Conservation (phyloP, 2,797 vertebrate species). For the Catharus ustulatus region DNA sequence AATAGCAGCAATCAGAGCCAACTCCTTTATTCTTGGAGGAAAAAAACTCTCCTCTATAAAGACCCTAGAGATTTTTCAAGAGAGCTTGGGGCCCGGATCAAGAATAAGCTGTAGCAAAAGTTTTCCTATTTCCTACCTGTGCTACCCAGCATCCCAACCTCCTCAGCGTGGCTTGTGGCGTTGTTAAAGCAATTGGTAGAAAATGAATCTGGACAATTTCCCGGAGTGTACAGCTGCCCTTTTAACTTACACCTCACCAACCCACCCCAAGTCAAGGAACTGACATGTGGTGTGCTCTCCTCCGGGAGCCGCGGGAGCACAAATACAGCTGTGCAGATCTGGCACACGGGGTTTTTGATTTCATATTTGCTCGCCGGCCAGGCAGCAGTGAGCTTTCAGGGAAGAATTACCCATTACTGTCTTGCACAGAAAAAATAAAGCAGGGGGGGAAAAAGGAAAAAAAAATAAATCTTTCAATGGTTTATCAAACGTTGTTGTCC, state of each 20-base stretch:
- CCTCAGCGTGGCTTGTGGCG: background rate
- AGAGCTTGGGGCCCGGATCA: background rate
- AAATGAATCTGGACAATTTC: slow-evolving; percentile 45
- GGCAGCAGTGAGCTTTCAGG: slow-evolving; percentile 26
- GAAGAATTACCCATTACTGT: background rate
- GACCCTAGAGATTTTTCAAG: slow-evolving; percentile 34
- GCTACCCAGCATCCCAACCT: background rate
- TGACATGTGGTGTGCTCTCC: slow-evolving; percentile 10
- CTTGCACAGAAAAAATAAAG: background rate
- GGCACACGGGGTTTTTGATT: slow-evolving; percentile 41
- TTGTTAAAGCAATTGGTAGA: slow-evolving; percentile 38
- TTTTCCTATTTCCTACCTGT: slow-evolving; percentile 26
- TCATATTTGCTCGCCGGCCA: slow-evolving; percentile 16
- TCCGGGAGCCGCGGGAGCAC: slow-evolving; percentile 8
- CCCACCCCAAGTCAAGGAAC: slow-evolving; percentile 43
- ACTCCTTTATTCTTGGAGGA: background rate
- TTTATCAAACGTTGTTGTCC: background rate
- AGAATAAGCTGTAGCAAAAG: slow-evolving; percentile 14
- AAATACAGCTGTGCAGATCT: slow-evolving; percentile 46
- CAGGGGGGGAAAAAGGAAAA: rapidly evolving
- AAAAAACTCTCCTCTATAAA: background rate
- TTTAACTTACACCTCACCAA: slow-evolving; percentile 57
- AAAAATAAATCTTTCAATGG: rapidly evolving
- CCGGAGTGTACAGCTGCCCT: slow-evolving; percentile 41
- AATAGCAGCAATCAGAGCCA: slow-evolving; percentile 46